These are phyloP conservation scores for Brotula barbata DNA, from an alignment of 2,797 vertebrate genomes.

Conservation along the genomic window DNA sequence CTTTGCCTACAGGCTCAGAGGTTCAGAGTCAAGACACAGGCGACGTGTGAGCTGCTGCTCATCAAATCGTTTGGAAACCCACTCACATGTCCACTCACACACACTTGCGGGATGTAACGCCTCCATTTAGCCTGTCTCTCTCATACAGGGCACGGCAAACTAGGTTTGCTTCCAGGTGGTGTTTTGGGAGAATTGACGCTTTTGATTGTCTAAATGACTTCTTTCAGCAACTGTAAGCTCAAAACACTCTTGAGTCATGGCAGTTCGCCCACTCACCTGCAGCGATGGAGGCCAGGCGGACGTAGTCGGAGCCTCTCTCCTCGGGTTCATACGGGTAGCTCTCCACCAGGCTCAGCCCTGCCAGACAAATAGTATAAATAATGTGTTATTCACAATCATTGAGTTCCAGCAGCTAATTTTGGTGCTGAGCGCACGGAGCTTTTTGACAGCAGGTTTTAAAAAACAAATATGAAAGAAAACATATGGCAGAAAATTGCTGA, in stretches of 20 bases:
- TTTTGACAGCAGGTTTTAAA: no score
- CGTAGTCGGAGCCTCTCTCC: slow-evolving; percentile 86
- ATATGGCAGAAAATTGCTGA: background rate
- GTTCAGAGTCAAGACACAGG: slow-evolving; percentile 41
- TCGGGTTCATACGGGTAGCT: slow-evolving; percentile 88
- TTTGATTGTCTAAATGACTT: background rate
- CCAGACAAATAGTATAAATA: slow-evolving; percentile 17
- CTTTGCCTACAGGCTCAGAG: slow-evolving; percentile 50
- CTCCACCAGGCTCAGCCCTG: slow-evolving; percentile 89
- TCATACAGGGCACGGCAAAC: background rate
- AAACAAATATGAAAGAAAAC: background rate
- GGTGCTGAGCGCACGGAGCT: background rate
- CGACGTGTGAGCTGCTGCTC: slow-evolving; percentile 37
- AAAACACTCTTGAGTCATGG: background rate
- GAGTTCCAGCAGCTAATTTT: no score
- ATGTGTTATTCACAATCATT: background rate
- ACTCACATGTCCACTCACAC: slow-evolving; percentile 10
- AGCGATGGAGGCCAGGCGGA: slow-evolving; percentile 90
- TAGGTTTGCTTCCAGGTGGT: background rate
- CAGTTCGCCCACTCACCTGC: slow-evolving; percentile 79
- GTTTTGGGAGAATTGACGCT: background rate
- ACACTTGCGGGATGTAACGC: background rate
- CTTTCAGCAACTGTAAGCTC: background rate
- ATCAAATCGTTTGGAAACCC: slow-evolving; percentile 46
- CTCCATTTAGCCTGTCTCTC: slow-evolving; percentile 6